These are phyloP conservation scores for Orthonyx spaldingii DNA, from an alignment of 2,113 vertebrate species.

Conservation along the genomic window DNA sequence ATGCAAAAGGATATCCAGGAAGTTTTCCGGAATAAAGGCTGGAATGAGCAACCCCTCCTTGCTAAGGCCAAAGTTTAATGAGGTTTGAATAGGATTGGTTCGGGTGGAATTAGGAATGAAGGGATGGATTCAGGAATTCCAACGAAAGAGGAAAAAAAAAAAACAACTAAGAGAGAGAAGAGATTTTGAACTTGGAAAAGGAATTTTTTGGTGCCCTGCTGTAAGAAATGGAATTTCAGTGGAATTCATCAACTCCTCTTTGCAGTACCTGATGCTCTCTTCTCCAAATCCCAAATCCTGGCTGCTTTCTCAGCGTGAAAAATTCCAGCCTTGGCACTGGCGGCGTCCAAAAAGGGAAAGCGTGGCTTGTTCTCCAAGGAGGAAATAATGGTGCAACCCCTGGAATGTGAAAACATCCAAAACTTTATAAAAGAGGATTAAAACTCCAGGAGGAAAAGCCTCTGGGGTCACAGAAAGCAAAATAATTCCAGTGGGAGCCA, in stretches of 20 bases:
- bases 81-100: background rate
- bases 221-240: background rate
- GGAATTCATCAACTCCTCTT: background rate
- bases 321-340: background rate
- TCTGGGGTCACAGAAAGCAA: background rate
- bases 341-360: background rate
- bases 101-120: background rate
- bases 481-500: background rate
- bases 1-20: background rate
- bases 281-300: background rate
- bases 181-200: background rate
- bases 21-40: background rate
- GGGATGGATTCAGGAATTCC: background rate
- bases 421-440: background rate
- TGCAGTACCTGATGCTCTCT: background rate
- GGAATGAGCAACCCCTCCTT: background rate
- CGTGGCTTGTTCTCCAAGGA: background rate
- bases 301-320: background rate
- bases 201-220: background rate
- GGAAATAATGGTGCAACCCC: background rate
- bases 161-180: background rate
- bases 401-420: background rate
- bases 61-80: background rate
- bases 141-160: background rate
- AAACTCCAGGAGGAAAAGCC: background rate